Base-by-base conservation (phyloP, 53 echinoderm and acorn worm genomes). In the Holothuria scabra region DNA sequence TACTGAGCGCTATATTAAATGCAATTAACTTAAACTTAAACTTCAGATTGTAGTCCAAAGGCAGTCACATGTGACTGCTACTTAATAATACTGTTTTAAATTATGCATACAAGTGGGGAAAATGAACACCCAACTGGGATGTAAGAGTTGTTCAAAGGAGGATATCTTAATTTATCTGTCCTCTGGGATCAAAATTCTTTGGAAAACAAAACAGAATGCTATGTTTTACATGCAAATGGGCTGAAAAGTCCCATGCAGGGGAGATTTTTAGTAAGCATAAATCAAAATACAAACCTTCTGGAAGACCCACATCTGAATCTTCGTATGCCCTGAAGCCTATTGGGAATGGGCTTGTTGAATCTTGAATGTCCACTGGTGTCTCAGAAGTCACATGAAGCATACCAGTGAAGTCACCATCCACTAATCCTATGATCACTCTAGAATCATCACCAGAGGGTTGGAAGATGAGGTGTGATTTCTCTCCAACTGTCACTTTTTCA, bases 321-420 rank as follows among this genome's bases (percentile, higher is more conserved):
- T 84, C 84, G 26, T 90, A 88, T 34, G 85, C 74, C 49, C 92
- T 74, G 80, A 95, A 95, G 20, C 83, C 92, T 22, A 72, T 83
- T 21, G 92, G 92, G 37, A 95, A 88, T 44, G 93, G 90, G 13
- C 90, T 90, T 14, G 82, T 55, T 28, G 90, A 83, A 62, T 90
- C 93, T 46, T 56, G 29, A 14, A 95, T 86, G 30, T 64, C 55
- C 56, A 92, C 63, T 56, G 88, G 80, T 65, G 85, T 76, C 20
- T 88, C 79, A 2, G 52, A 38, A 30, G 75, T 52, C 2, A 86
- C 49, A 56, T 95, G 95, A 10, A 95, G 13, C 62, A 95, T 26
- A 19, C 95, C 95, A 32, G 88, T 66, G 10, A 75, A 26, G 67
- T 93, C 95, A 29, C 95, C 95, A 34, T 86, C 87, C 19, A 88